phyloP scores from a whole-genome alignment of 2,888 invertebrate genomes.

The Margaritifera margaritifera region DNA sequence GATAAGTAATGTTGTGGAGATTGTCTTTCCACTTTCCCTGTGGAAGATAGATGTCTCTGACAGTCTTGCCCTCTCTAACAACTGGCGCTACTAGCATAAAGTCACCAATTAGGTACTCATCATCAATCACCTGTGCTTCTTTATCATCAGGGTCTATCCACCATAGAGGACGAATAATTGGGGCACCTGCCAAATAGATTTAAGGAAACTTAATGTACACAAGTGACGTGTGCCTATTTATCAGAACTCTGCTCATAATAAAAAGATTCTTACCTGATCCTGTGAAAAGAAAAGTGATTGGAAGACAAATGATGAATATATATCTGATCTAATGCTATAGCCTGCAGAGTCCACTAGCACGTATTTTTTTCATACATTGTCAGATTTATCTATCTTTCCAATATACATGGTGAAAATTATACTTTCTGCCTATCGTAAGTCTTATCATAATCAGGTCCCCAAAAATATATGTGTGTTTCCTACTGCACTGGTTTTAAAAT shows the following conservation, averaged over 20 bases:
- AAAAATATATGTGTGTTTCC: too few species aligned
- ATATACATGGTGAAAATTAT: too few species aligned
- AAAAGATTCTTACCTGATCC: conserved; percentile 18
- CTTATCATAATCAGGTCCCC: too few species aligned
- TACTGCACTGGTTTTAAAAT: too few species aligned
- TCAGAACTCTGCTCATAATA: not conserved
- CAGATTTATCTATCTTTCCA: too few species aligned
- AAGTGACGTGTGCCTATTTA: not conserved
- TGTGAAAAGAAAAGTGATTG: too few species aligned
- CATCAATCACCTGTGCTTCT: conserved; percentile 85
- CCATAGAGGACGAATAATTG: conserved; percentile 92
- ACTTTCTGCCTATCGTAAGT: too few species aligned
- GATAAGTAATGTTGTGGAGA: conserved; percentile 20
- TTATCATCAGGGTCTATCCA: conserved; percentile 88
- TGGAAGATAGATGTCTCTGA: conserved; percentile 58
- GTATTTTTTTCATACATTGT: too few species aligned
- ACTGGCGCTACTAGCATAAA: conserved; percentile 65
- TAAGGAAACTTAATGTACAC: not conserved
- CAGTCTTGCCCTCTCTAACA: conserved; percentile 39
- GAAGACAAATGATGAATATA: too few species aligned
- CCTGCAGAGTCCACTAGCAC: too few species aligned
- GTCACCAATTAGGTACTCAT: conserved; percentile 71
- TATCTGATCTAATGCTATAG: too few species aligned
- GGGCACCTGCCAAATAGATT: conserved; percentile 74
- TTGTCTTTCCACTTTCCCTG: conserved; percentile 46